Evolutionary conservation across 1,140 invertebrate species (phyloP), one percentile per base, ranked within the genome.

Genomic region (Cherax quadricarinatus): DNA sequence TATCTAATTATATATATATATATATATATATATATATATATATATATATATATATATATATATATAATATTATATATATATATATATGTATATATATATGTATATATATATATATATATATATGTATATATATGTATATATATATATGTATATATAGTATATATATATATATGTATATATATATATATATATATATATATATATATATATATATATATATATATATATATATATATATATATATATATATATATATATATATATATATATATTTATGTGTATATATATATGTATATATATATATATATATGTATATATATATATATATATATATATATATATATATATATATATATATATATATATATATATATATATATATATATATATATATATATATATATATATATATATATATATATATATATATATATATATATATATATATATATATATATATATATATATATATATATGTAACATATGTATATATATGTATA

Each of bases 401-500:
- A 41, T 2, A 41, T 1, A 41, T 41, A 41, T 41, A 41, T 12
- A 60, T 1, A 78, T n/a, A n/a, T n/a, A n/a, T 79, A 51, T 16
- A 84, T 21, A 62, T n/a, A 84, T 84, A 14, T 57, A 62, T 41
- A 41, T 0, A 41, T 41, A 41, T 41, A 41, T 0, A 41, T 41
- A 41, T 41, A 41, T 41, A 41, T 2, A 41, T 2, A 41, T 1
- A 41, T 41, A 41, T 41, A 41, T 12, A 60, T 1, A 78, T n/a
- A n/a, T n/a, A n/a, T 79, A 51, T 16, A 84, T 21, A 62, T n/a
- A 84, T 84, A 14, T 57, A 62, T 41, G n/a, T n/a, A n/a, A n/a
- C n/a, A 41, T 0, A 41, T 41, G 2, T 41, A 41, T 0, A 41
- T 41, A 41, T 41, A 41, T 41, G 2, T 2, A 41, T 2, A 41